phyloP scores from a whole-genome alignment of 1,140 invertebrate species.

The Zaprionus lachaisei region DNA sequence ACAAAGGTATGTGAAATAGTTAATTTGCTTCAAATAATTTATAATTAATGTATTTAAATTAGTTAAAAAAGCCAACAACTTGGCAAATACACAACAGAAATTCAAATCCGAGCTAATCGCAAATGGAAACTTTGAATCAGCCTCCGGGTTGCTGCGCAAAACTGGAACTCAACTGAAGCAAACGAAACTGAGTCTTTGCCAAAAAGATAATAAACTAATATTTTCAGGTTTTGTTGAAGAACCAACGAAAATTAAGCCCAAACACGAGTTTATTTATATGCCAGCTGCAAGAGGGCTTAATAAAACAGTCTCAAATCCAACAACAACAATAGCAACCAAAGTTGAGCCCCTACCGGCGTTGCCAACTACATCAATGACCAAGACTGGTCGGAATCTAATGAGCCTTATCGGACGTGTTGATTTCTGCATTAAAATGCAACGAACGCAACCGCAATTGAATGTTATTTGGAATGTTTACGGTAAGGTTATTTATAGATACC shows the following conservation, averaged over 20 bases:
- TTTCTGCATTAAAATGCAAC: constrained; percentile 70
- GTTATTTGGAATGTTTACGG: constrained; percentile 77
- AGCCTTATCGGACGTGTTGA: constrained; percentile 66
- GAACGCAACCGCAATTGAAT: constrained; percentile 60
- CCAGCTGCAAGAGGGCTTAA: constrained; percentile 27
- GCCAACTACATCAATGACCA: constrained; percentile 32
- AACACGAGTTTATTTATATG: constrained; percentile 58
- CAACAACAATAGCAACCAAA: constrained; percentile 13
- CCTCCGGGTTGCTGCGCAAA: constrained; percentile 46
- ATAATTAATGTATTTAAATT: background rate
- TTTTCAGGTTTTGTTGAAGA: constrained; percentile 62
- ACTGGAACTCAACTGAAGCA: constrained; percentile 57
- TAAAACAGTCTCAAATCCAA: background rate
- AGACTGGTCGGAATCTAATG: constrained; percentile 48
- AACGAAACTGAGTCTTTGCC: constrained; percentile 58
- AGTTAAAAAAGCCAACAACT: constrained; percentile 33
- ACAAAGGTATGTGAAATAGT: constrained; percentile 30
- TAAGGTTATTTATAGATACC: constrained; percentile 19
- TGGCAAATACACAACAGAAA: constrained; percentile 52
- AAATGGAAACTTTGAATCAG: constrained; percentile 52
- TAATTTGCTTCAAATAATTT: background rate
- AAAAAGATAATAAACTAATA: constrained; percentile 60
- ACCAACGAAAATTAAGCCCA: constrained; percentile 13
- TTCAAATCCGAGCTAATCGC: constrained; percentile 38
- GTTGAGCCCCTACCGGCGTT: constrained; percentile 24